Percentiles rank a stretch among this genome's conserved stretches.
These are phyloP conservation scores for Formica exsecta DNA, from an alignment of 1,140 invertebrate genomes.

Conservation along the genomic window DNA sequence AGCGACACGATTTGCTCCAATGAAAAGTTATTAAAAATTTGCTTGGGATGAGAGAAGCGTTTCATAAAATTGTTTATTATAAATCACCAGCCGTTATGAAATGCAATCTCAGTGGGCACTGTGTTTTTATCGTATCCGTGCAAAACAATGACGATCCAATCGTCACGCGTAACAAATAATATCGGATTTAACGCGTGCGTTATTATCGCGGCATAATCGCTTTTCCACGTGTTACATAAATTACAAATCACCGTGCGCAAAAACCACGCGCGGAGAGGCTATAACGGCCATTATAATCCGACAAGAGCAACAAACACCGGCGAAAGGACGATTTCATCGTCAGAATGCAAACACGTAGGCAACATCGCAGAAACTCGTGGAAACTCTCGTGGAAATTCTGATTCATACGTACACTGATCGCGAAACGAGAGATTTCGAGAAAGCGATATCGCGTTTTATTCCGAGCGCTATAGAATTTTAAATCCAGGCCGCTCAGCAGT, in stretches of 20 bases:
- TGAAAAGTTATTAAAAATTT: conserved; percentile 45
- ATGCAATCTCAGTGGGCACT: conserved; percentile 9
- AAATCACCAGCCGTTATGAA: conserved; percentile 36
- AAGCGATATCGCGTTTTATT: conserved; percentile 38
- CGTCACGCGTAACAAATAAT: conserved; percentile 59
- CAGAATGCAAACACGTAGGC: conserved; percentile 41
- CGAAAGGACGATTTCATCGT: conserved; percentile 45
- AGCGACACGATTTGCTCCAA: background rate
- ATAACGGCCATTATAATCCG: conserved; percentile 36
- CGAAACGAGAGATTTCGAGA: conserved; percentile 32
- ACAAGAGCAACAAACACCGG: conserved; percentile 50
- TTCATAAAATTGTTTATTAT: conserved; percentile 58
- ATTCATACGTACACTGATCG: background rate
- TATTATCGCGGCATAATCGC: conserved; percentile 49
- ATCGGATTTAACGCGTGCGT: conserved; percentile 56
- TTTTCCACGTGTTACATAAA: conserved; percentile 53
- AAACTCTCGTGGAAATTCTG: conserved; percentile 42
- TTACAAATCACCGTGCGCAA: conserved; percentile 50
- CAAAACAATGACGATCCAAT: conserved; percentile 58
- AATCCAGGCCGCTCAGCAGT: background rate
- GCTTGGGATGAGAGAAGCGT: background rate
- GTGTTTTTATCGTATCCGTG: conserved; percentile 43
- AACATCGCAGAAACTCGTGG: conserved; percentile 6
- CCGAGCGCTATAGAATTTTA: conserved; percentile 17
- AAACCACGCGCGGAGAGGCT: conserved; percentile 30